phyloP scores from a whole-genome alignment of 2,888 invertebrate species.

The Andrena trimmerana region DNA sequence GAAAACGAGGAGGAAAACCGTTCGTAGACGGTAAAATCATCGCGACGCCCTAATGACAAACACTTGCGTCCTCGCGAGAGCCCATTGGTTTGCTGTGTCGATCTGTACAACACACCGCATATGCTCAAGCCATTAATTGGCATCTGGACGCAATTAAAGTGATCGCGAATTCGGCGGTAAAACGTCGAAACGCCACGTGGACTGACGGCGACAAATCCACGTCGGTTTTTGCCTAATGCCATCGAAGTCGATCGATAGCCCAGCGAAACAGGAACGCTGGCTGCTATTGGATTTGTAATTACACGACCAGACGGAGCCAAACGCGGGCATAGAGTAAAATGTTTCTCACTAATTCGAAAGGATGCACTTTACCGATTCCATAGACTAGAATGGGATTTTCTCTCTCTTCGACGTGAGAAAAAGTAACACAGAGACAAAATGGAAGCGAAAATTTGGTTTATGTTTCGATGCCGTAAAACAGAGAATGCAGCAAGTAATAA shows the following conservation, averaged over 20 bases:
- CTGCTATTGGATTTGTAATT: slow-evolving; percentile 44
- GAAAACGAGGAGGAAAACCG: slow-evolving; percentile 25
- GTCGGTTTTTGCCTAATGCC: slow-evolving; percentile 65
- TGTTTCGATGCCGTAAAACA: no score
- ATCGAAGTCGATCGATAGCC: slow-evolving; percentile 67
- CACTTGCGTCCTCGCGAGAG: slow-evolving; percentile 77
- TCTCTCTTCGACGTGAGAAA: background rate
- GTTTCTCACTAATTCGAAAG: background rate
- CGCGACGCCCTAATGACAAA: slow-evolving; percentile 81
- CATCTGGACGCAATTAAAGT: slow-evolving; percentile 84
- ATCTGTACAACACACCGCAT: slow-evolving; percentile 78
- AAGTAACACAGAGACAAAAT: background rate
- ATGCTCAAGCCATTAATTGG: slow-evolving; percentile 83
- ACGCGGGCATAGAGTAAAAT: background rate
- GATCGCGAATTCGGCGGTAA: slow-evolving; percentile 80
- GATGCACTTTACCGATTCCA: background rate
- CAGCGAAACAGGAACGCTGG: slow-evolving; percentile 49
- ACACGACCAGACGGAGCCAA: slow-evolving; percentile 20
- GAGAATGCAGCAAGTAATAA: no score
- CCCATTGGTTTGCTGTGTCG: slow-evolving; percentile 70
- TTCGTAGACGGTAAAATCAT: slow-evolving; percentile 71
- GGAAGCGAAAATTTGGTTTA: no score
- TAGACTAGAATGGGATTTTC: background rate
- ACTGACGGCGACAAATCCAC: slow-evolving; percentile 60
- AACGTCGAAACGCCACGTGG: slow-evolving; percentile 68